These are phyloP conservation scores for Polydrusus pterygomalis DNA, from an alignment of 2,888 invertebrate species.

Conservation along the genomic window DNA sequence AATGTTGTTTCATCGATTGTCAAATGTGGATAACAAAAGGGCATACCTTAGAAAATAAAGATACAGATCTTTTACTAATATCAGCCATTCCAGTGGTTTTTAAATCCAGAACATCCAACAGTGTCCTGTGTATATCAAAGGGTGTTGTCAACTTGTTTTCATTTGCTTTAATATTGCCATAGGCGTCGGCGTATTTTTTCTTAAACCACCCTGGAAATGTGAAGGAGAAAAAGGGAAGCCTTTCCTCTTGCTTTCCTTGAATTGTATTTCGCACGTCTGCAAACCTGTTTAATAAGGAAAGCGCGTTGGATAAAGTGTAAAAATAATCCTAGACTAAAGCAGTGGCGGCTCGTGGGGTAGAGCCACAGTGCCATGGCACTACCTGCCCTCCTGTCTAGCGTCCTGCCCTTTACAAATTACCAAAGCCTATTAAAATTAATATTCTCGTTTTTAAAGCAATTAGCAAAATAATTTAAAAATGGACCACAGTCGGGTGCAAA, in stretches of 20 bases:
- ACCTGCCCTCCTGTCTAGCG: no score
- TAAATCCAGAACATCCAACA: slow-evolving; percentile 80
- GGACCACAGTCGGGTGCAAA: no score
- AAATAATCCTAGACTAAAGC: no score
- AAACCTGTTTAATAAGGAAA: slow-evolving; percentile 76
- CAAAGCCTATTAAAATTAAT: no score
- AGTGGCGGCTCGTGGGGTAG: no score
- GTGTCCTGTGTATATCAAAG: slow-evolving; percentile 90
- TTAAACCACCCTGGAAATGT: slow-evolving; percentile 83
- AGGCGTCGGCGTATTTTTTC: slow-evolving; percentile 76
- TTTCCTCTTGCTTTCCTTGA: slow-evolving; percentile 94
- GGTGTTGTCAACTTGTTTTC: slow-evolving; percentile 85
- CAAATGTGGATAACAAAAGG: no score
- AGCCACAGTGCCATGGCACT: no score
- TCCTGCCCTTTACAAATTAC: no score
- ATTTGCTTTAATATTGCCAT: slow-evolving; percentile 79
- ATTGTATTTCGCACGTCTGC: slow-evolving; percentile 87
- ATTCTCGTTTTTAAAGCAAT: no score
- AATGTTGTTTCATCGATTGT: no score
- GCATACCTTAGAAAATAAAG: slow-evolving; percentile 77
- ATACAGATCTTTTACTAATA: slow-evolving; percentile 75
- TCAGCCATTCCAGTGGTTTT: slow-evolving; percentile 73
- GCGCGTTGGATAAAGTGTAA: no score
- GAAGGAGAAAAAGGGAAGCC: slow-evolving; percentile 90
- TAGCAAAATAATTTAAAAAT: no score